These are phyloP conservation scores for Pristis pectinata DNA, from an alignment of 2,797 vertebrate species.

Conservation along the genomic window DNA sequence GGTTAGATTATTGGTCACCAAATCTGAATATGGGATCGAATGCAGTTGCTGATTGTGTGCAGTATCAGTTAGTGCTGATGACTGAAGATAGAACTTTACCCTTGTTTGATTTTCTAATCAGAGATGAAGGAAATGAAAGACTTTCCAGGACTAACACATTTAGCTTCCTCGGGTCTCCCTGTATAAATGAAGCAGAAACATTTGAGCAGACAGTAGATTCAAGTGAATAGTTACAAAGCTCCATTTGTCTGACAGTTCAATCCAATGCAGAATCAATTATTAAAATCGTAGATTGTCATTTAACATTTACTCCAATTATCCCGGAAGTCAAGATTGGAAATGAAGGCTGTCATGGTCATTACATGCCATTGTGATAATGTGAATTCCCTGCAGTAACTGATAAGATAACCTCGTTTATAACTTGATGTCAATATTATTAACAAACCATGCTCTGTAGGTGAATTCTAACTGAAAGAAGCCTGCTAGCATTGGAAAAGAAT, in stretches of 20 bases:
- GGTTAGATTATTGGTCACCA: too few relatives aligned
- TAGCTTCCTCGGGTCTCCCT: not conserved
- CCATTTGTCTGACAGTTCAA: not conserved
- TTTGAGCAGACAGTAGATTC: not conserved
- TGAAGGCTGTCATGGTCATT: not conserved
- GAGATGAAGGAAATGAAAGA: not conserved
- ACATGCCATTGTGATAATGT: not conserved
- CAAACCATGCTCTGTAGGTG: not conserved
- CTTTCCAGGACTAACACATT: not conserved
- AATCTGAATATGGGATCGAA: too few relatives aligned
- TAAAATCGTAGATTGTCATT: not conserved
- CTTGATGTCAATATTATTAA: not conserved
- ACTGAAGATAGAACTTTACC: too few relatives aligned
- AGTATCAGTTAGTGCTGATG: too few relatives aligned
- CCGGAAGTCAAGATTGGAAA: not conserved
- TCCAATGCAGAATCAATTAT: not conserved
- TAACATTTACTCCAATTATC: not conserved
- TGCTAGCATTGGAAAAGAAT: too few relatives aligned
- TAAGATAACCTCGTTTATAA: too few relatives aligned
- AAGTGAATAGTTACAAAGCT: not conserved
- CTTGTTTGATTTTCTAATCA: not conserved
- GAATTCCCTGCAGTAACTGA: not conserved
- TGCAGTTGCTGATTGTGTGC: too few relatives aligned
- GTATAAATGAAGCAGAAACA: not conserved
- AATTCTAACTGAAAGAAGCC: not conserved